Evolutionary conservation across 2,888 invertebrate genomes (phyloP).

Genomic region (Axea sp.): DNA sequence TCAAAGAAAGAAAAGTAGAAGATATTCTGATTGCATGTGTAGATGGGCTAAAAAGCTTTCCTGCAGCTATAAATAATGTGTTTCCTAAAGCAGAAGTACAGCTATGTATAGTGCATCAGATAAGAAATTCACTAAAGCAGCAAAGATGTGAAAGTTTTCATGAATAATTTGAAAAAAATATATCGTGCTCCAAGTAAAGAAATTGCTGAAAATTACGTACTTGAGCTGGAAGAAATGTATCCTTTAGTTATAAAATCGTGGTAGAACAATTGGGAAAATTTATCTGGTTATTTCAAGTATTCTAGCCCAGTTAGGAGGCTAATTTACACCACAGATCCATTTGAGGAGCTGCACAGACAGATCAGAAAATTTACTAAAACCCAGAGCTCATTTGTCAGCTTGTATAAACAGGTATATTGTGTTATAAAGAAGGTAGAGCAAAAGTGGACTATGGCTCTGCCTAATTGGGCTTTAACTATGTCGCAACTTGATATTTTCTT

Average conservation of each 20-base stretch:
- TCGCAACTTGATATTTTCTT: slow-evolving; percentile 54
- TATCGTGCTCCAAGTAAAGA: slow-evolving; percentile 34
- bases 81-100: slow-evolving; percentile 33
- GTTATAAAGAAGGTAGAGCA: slow-evolving; percentile 11
- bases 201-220: slow-evolving; percentile 30
- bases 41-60: slow-evolving; percentile 30
- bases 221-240: slow-evolving; percentile 29
- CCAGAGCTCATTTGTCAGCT: slow-evolving; percentile 35
- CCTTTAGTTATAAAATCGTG: slow-evolving; percentile 32
- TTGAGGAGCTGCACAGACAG: slow-evolving; percentile 39
- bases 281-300: slow-evolving; percentile 4
- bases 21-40: slow-evolving; percentile 37
- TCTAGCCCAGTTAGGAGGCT: slow-evolving; percentile 29
- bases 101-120: slow-evolving; percentile 37
- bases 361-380: slow-evolving; percentile 43
- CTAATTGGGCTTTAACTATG: slow-evolving; percentile 32
- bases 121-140: slow-evolving; percentile 33
- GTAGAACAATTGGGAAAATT: slow-evolving; percentile 35
- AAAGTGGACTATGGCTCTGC: slow-evolving; percentile 22
- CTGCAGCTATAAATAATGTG: slow-evolving; percentile 27
- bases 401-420: slow-evolving; percentile 40
- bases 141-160: slow-evolving; percentile 28
- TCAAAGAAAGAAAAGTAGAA: slow-evolving; percentile 36
- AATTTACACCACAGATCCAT: slow-evolving; percentile 45
- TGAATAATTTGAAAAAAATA: slow-evolving; percentile 30